Evolutionary conservation across 2,113 vertebrate genomes (phyloP), one percentile per base, ranked within the genome.

Genomic region (Gasterosteus aculeatus): DNA sequence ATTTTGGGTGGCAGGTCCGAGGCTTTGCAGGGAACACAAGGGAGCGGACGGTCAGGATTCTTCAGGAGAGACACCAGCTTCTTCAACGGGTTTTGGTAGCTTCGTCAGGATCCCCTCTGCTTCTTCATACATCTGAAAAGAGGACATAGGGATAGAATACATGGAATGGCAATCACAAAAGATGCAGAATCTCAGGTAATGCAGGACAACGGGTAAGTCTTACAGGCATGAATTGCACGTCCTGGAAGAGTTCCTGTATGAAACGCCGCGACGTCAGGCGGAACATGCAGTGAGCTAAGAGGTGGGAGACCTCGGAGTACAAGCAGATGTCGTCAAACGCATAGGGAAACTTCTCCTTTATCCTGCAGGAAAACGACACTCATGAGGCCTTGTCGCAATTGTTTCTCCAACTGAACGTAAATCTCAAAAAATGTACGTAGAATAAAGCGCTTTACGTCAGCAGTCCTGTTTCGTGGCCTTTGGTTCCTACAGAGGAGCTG

Each of bases 241-340:
- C 98, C 70, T 99, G 98, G 93, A 99, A 99, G 3, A 99, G 95
- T 72, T 99, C 98, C 90, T 99, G 98, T 91, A 99, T 98, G 91
- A 99, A 99, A 70, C 98, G 96, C 71, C 98, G 94, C 15, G 97
- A 98, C 1, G 95, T 95, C 81, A 99, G 95, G 72, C 97, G 96
- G 89, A 99, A 99, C 51, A 96, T 97, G 87, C 97, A 98, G 87
- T 98, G 96, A 58, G 97, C 95, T 85, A 99, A 87, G 84, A 99
- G 91, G 90, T 97, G 93, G 54, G 97, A 99, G 31, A 99, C 98
- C 92, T 99, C 98, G 0, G 98, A 99, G 86, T 99, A 99, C 87
- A 99, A 95, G 91, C 98, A 99, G 83, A 99, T 98, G 85, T 99
- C 98, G 61, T 99, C 98, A 78, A 99, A 99, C 0, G 97, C 97